phyloP scores from a whole-genome alignment of 2,888 invertebrate genomes.

The Phorcus lineatus region DNA sequence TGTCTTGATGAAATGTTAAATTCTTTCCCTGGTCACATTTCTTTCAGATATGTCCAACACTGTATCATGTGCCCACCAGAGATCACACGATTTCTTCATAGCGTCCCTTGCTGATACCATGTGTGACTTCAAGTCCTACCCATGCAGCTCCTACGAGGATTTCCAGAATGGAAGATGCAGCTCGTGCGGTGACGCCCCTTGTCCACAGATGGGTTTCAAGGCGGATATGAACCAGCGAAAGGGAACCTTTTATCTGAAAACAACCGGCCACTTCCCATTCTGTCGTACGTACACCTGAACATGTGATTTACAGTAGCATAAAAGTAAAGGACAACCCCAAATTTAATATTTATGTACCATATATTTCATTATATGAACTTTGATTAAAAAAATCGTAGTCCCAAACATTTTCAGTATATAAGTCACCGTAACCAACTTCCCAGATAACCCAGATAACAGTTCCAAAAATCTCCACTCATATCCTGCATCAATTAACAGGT shows the following conservation, averaged over 20 bases:
- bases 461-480: too few relatives aligned
- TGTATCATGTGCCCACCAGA: constrained; percentile 38
- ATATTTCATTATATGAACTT: too few relatives aligned
- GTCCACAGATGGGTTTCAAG: constrained; percentile 33
- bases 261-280: background rate
- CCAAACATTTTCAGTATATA: too few relatives aligned
- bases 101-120: constrained; percentile 32
- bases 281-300: background rate
- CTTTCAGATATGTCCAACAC: background rate
- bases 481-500: too few relatives aligned
- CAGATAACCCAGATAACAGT: too few relatives aligned
- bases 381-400: too few relatives aligned
- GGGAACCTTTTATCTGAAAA: constrained; percentile 23
- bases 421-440: too few relatives aligned
- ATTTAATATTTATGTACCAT: too few relatives aligned
- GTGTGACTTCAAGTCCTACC: constrained; percentile 31
- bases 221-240: background rate
- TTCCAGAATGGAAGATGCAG: constrained; percentile 29
- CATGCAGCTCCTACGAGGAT: constrained; percentile 33
- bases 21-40: too few relatives aligned
- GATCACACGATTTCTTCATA: constrained; percentile 34
- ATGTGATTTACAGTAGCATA: too few relatives aligned
- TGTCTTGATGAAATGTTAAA: too few relatives aligned
- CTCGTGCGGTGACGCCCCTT: constrained; percentile 21
- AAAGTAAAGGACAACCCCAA: too few relatives aligned